phyloP scores from a whole-genome alignment of 2,797 vertebrate species.

The Vespertilio murinus region DNA sequence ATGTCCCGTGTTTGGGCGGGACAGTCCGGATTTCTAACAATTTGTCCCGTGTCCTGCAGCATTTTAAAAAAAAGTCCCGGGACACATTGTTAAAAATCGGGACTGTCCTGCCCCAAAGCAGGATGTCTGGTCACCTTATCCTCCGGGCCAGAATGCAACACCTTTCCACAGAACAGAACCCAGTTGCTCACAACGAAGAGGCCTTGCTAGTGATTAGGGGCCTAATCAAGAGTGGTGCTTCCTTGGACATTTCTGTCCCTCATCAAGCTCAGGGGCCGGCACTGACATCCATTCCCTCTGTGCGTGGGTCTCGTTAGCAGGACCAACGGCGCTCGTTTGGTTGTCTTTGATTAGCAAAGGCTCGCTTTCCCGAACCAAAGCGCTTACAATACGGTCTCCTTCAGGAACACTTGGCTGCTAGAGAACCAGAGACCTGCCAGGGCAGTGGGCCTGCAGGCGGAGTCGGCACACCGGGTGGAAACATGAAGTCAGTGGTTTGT shows the following conservation, averaged over 20 bases:
- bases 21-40: too few relatives aligned
- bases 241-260: not conserved
- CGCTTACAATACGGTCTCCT: not conserved
- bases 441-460: not conserved
- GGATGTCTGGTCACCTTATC: too few relatives aligned
- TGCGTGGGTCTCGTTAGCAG: conserved; percentile 37
- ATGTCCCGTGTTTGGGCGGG: too few relatives aligned
- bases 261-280: not conserved
- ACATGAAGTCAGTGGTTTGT: too few relatives aligned
- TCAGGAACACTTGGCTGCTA: not conserved
- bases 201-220: not conserved
- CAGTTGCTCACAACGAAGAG: not conserved
- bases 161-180: not conserved
- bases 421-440: not conserved
- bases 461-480: not conserved
- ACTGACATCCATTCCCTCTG: conserved; percentile 54
- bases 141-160: not conserved
- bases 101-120: too few relatives aligned
- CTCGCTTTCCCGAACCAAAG: conserved; percentile 36
- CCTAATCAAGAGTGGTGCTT: not conserved
- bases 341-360: conserved; percentile 45
- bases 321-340: conserved; percentile 18
- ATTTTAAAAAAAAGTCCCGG: too few relatives aligned
- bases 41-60: too few relatives aligned
- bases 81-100: too few relatives aligned